Percentiles rank a stretch among this genome's conserved stretches.
Evolutionary conservation across 2,888 invertebrate species (phyloP).

Genomic region (Clunio marinus): DNA sequence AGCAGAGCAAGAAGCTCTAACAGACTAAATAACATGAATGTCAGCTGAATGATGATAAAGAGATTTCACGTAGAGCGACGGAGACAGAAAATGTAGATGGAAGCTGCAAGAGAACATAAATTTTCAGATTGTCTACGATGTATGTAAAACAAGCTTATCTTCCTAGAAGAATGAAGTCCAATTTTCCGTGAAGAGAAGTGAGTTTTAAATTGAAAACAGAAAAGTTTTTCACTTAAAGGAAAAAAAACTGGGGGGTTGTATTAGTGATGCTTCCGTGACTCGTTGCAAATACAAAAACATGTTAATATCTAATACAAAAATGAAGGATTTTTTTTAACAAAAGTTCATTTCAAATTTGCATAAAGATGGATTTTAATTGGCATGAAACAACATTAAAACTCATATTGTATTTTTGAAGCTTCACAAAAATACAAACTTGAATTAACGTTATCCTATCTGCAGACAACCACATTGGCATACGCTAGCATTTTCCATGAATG

Average conservation of each 20-base stretch:
- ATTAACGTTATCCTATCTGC: too few species aligned
- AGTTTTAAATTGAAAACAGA: not conserved
- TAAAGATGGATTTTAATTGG: not conserved
- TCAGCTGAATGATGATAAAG: slow-evolving; percentile 10
- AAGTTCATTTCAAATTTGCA: not conserved
- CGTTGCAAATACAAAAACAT: too few species aligned
- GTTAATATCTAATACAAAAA: too few species aligned
- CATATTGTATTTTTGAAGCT: too few species aligned
- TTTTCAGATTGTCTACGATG: not conserved
- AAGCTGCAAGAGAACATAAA: not conserved
- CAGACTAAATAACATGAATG: slow-evolving; percentile 4
- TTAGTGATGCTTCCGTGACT: too few species aligned
- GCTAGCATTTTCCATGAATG: too few species aligned
- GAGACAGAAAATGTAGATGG: not conserved
- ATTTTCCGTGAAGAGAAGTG: not conserved
- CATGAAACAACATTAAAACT: too few species aligned
- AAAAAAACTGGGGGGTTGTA: too few species aligned
- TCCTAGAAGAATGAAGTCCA: not conserved
- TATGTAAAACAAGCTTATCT: not conserved
- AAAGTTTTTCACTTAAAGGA: not conserved
- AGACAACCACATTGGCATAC: too few species aligned
- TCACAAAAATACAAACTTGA: too few species aligned
- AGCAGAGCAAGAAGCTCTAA: too few species aligned
- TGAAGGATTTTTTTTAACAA: too few species aligned
- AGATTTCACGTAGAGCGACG: not conserved